phyloP scores from a whole-genome alignment of 2,113 vertebrate genomes.

The Perognathus longimembris region DNA sequence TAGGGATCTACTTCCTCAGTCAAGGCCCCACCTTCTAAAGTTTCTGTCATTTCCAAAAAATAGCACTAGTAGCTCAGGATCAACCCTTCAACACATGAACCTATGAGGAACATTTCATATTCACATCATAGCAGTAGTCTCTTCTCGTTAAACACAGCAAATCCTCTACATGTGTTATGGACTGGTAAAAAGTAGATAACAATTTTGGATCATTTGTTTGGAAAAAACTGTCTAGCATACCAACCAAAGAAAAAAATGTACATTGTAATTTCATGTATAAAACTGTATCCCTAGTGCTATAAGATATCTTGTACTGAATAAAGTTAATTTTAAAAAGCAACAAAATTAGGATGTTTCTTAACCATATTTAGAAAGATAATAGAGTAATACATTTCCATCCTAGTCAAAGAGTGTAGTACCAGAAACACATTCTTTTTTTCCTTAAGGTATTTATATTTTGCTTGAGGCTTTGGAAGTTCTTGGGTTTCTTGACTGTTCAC shows the following conservation, averaged over 20 bases:
- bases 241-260: background rate
- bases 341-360: background rate
- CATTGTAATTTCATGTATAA: constrained; percentile 2
- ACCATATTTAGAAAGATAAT: background rate
- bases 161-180: background rate
- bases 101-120: no score
- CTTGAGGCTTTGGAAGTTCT: background rate
- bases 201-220: constrained; percentile 26
- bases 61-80: background rate
- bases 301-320: background rate
- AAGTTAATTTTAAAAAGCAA: constrained; percentile 18
- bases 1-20: no score
- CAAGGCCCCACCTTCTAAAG: background rate
- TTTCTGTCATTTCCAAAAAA: background rate
- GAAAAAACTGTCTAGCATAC: constrained; percentile 48
- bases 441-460: background rate
- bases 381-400: background rate
- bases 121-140: background rate
- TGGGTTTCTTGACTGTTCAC: constrained; percentile 1
- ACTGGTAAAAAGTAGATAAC: background rate
- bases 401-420: background rate
- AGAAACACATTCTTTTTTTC: background rate
- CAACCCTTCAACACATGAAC: no score
- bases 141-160: constrained; percentile 12
- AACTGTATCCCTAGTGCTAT: background rate